Conservation (phyloP, 2,113 vertebrate genomes). For the Apodemus speciosus region DNA sequence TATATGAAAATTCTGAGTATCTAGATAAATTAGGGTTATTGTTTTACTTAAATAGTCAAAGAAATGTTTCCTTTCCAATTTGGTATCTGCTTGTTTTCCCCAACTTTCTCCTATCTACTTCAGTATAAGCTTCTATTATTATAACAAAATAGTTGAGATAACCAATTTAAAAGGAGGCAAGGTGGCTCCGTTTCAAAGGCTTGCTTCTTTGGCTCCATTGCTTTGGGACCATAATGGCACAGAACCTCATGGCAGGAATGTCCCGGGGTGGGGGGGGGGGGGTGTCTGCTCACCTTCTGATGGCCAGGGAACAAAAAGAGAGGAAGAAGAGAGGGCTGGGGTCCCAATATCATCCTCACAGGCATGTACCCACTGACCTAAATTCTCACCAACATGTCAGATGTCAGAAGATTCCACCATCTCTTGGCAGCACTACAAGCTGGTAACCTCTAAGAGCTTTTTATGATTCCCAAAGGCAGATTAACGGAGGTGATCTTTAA, state of each 20-base stretch:
- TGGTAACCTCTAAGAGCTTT: neutral
- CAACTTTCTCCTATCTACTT: neutral
- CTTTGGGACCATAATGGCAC: neutral
- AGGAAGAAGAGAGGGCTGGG: neutral
- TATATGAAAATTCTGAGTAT: neutral
- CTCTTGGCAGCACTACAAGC: neutral
- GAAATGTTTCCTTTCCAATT: neutral
- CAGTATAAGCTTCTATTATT: neutral
- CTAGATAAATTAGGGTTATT: neutral
- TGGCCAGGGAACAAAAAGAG: neutral
- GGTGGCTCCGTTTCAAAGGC: neutral
- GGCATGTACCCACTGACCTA: neutral
- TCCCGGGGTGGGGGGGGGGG: too few species aligned
- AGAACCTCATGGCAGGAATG: neutral
- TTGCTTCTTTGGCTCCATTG: neutral
- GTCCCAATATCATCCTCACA: neutral
- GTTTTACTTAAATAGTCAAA: neutral
- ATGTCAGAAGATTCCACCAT: neutral
- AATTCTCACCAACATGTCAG: neutral
- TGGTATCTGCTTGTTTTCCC: neutral
- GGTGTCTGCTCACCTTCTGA: neutral
- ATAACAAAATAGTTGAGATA: too few species aligned
- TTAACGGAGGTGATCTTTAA: neutral
- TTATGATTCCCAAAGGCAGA: neutral
- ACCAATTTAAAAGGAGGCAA: neutral